A percentile compares a stretch with the other conserved stretches of the same genome.
Evolutionary conservation across 2,113 vertebrate species (phyloP).

Genomic region (Marcusenius ussheri): DNA sequence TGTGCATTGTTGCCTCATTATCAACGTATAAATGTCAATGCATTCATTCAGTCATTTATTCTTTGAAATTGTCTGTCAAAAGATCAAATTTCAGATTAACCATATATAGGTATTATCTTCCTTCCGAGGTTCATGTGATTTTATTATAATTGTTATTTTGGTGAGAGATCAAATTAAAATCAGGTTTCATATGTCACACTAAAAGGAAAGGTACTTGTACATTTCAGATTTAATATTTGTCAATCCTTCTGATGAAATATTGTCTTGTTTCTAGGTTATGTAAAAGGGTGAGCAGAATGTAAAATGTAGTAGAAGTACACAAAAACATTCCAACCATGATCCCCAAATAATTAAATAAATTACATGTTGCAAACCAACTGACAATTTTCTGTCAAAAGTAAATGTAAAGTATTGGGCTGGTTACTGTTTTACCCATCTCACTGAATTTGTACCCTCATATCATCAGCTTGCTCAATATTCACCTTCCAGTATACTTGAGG

Average conservation of each 20-base stretch:
- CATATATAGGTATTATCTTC: slow-evolving; percentile 13
- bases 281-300: not conserved
- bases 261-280: not conserved
- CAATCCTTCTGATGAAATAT: not conserved
- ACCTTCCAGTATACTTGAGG: not conserved
- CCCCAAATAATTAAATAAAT: not conserved
- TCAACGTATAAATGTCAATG: slow-evolving; percentile 37
- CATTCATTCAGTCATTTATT: slow-evolving; percentile 24
- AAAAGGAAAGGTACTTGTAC: not conserved
- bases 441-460: not conserved
- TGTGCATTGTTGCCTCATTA: slow-evolving; percentile 32
- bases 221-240: not conserved
- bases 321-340: not conserved
- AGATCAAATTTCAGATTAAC: slow-evolving; percentile 35
- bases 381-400: not conserved
- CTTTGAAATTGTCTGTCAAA: slow-evolving; percentile 26
- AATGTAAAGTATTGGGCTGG: not conserved
- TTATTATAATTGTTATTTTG: not conserved
- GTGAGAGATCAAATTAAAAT: not conserved
- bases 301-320: not conserved
- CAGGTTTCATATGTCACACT: not conserved
- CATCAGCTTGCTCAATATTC: not conserved
- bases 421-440: not conserved
- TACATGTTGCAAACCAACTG: not conserved
- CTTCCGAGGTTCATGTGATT: slow-evolving; percentile 7